Evolutionary conservation across 2,888 invertebrate genomes (phyloP), one percentile per base, ranked within the genome.

Genomic region (Listrodromus nycthemerus): DNA sequence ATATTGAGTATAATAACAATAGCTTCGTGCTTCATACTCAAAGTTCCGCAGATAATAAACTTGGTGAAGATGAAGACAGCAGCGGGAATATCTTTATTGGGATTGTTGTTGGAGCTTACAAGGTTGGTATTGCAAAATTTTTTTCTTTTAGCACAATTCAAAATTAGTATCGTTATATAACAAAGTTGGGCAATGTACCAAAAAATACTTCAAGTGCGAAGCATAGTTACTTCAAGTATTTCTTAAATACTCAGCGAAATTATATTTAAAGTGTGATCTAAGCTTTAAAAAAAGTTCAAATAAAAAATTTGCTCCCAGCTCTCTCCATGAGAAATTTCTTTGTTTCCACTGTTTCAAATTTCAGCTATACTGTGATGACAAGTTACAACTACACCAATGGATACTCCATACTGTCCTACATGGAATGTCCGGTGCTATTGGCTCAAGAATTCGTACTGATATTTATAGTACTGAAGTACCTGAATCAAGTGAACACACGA

Each of bases 341-440:
- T 4, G 30, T 5, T 55, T 55, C n/a, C 16, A 16, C 16, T 41
- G 13, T 3, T 41, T 61, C 1, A n/a, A 2, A 27, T 94, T 96
- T 89, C 94, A 97, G 97, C 89, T 97, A 97, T 89, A 95, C 97
- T 1, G 95, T 97, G 85, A 97, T 96, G 95, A 95, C 96, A 77
- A 95, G 97, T 33, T 98, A 98, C 93, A 98, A 97, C 92, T 97
- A 95, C 88, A 95, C 95, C 41, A 97, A 96, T 91, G 94, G 94
- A 13, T 97, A 98, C 92, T 95, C 96, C 13, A 87, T 97, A 10
- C 94, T 97, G 86, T 96, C 97, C 0, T 98, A 97, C 89, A 93
- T 98, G 95, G 98, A 98, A 91, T 98, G 98, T 92, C 97, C 97
- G 0, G 95, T 97, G 63, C 95, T 98, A 86, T 93, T 98, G 80